Evolutionary conservation across 2,113 vertebrate genomes (phyloP).

Genomic region (Cebidichthys violaceus): DNA sequence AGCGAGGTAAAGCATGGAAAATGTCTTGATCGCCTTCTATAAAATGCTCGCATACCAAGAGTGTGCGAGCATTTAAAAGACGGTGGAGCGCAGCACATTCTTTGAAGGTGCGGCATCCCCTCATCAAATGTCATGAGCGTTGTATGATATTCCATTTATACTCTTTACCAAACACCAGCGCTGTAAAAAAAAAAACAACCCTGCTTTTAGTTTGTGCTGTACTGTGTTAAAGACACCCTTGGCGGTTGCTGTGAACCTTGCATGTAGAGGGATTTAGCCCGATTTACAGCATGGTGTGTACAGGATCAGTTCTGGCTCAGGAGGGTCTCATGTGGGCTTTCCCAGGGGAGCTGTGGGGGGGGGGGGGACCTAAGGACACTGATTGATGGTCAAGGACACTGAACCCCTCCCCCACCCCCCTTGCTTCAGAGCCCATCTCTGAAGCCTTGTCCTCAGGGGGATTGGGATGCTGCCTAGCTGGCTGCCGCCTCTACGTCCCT

Average conservation of each 20-base stretch:
- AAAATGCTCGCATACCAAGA: conserved; percentile 21
- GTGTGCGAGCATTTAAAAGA: conserved; percentile 31
- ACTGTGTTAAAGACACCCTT: conserved; percentile 55
- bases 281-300: conserved; percentile 64
- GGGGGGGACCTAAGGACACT: conserved; percentile 75
- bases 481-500: conserved; percentile 39
- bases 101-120: conserved; percentile 22
- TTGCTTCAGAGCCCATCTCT: conserved; percentile 64
- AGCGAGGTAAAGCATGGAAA: conserved; percentile 59
- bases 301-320: conserved; percentile 71
- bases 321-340: conserved; percentile 69
- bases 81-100: conserved; percentile 13
- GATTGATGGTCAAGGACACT: conserved; percentile 86
- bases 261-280: conserved; percentile 63
- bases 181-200: background rate
- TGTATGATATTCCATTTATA: conserved; percentile 23
- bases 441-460: conserved; percentile 69
- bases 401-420: conserved; percentile 67
- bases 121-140: conserved; percentile 34
- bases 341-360: conserved; percentile 64
- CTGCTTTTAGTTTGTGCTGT: conserved; percentile 17
- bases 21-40: conserved; percentile 53
- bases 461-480: conserved; percentile 71
- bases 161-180: background rate
- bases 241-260: conserved; percentile 55